These are phyloP conservation scores for Drosophila kambysellisi DNA, from an alignment of 2,888 invertebrate species.

Conservation along the genomic window DNA sequence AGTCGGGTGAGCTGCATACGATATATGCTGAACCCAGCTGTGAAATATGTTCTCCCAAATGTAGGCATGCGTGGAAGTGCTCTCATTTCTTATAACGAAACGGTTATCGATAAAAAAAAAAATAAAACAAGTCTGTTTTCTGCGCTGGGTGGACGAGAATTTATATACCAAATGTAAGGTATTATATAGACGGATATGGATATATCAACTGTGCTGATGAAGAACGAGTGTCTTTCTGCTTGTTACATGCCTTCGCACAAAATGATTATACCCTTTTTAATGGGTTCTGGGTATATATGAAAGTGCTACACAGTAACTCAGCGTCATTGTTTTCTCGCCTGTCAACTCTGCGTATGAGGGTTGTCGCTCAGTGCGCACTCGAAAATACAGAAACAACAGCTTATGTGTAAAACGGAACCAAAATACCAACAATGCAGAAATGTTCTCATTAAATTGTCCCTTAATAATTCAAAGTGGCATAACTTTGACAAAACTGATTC, in stretches of 20 bases:
- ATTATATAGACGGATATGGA: too few species aligned
- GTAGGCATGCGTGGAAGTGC: too few species aligned
- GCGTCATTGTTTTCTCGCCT: slow-evolving; percentile 20
- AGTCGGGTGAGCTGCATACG: not conserved
- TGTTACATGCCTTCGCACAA: too few species aligned
- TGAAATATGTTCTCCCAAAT: not conserved
- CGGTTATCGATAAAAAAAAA: too few species aligned
- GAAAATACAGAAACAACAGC: not conserved
- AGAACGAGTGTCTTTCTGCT: too few species aligned
- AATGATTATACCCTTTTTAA: too few species aligned
- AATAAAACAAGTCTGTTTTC: too few species aligned
- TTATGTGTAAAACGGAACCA: too few species aligned
- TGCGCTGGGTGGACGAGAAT: too few species aligned
- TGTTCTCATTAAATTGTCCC: not conserved
- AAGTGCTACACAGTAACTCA: not conserved
- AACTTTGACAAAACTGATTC: not conserved
- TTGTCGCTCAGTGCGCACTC: slow-evolving; percentile 12
- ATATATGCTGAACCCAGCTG: not conserved
- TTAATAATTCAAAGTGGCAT: not conserved
- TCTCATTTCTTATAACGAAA: too few species aligned
- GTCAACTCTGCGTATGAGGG: slow-evolving; percentile 19
- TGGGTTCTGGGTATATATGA: not conserved
- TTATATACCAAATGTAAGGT: too few species aligned
- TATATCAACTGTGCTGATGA: too few species aligned
- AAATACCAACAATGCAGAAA: slow-evolving; percentile 1